phyloP scores from a whole-genome alignment of 1,140 invertebrate genomes.

The Trichonephila clavipes region DNA sequence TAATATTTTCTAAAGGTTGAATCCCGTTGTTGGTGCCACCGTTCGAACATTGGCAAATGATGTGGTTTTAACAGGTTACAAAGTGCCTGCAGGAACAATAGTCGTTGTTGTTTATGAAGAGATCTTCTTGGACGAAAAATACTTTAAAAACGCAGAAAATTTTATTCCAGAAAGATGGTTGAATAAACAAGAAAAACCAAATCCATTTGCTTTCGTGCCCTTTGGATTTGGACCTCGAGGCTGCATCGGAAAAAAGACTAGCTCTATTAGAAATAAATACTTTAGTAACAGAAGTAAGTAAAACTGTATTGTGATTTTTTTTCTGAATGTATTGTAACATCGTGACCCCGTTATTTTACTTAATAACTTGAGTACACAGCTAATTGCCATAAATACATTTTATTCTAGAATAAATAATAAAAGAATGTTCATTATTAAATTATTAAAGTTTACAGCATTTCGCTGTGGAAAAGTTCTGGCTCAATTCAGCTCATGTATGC shows the following conservation, averaged over 20 bases:
- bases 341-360: too few species aligned
- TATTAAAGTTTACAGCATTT: too few species aligned
- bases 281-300: conserved; percentile 48
- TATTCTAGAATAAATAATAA: too few species aligned
- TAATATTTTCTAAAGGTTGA: conserved; percentile 11
- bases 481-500: too few species aligned
- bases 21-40: conserved; percentile 72
- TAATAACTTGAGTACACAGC: too few species aligned
- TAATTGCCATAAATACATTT: too few species aligned
- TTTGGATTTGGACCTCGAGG: conserved; percentile 91
- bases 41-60: conserved; percentile 74
- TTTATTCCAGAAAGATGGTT: conserved; percentile 89
- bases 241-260: conserved; percentile 90
- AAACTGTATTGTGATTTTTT: not conserved
- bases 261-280: conserved; percentile 90
- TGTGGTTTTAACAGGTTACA: conserved; percentile 77
- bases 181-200: conserved; percentile 81
- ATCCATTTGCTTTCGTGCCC: conserved; percentile 90
- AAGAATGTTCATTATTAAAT: too few species aligned
- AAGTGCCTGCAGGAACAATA: conserved; percentile 78
- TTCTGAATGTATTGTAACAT: too few species aligned
- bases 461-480: too few species aligned
- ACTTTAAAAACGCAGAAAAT: conserved; percentile 77
- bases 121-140: conserved; percentile 66
- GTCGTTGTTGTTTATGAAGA: conserved; percentile 53